Conservation (phyloP, 2,113 vertebrate species). For the Tenebrosternarchus preto region DNA sequence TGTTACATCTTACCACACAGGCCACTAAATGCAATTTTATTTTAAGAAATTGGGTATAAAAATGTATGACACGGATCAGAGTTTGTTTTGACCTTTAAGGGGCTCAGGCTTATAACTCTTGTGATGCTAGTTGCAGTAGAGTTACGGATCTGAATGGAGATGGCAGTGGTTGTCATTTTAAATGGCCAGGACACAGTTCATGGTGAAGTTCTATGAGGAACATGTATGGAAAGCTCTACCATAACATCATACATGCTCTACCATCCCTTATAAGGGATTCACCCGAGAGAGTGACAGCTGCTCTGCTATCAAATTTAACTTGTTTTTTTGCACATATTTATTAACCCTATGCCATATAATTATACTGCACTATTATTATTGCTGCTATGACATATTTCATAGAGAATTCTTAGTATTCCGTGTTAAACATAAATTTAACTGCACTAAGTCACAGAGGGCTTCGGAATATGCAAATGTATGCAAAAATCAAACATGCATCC, state of each 20-base stretch:
- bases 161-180: neutral
- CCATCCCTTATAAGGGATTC: neutral
- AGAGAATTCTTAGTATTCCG: neutral
- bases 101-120: neutral
- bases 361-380: neutral
- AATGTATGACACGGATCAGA: conserved; percentile 25
- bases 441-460: neutral
- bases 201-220: neutral
- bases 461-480: neutral
- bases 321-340: neutral
- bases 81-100: conserved; percentile 43
- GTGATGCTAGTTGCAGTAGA: conserved; percentile 6
- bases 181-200: neutral
- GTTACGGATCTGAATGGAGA: conserved; percentile 7
- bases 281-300: neutral
- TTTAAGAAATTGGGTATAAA: conserved; percentile 12
- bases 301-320: no score
- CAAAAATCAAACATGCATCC: neutral
- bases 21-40: conserved; percentile 1
- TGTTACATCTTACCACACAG: conserved; percentile 23
- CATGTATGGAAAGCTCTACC: neutral
- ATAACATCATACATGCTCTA: neutral
- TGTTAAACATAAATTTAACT: neutral
- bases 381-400: neutral
- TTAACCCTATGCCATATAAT: neutral